Evolutionary conservation across 2,113 vertebrate genomes (phyloP), one percentile per base, ranked within the genome.

Genomic region (Scomber colias): DNA sequence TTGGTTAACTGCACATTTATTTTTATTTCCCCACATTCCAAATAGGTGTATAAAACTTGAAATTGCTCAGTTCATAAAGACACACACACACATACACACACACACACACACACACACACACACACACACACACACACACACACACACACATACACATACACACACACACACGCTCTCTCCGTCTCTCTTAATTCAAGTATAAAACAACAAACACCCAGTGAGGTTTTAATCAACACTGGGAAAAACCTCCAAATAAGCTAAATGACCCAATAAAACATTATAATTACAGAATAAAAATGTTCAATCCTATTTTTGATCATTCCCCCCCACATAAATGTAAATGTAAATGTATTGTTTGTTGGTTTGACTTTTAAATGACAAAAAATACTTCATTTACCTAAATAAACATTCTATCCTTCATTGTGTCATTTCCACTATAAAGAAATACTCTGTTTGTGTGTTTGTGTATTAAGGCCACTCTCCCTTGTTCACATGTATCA

Each of bases 41-140:
- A 67, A 56, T 62, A 66, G 75, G 66, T 77, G 79, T 62, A 78
- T 83, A 85, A 83, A 88, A 91, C 67, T 67, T 53, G 30, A 76
- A 86, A 90, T 81, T 81, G 78, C 81, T 73, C 19, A 46, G 49
- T 81, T 83, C 81, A 82, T 89, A 85, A 90, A 90, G 68, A 84
- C 60, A 73, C 75, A 67, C 44, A 60, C 65, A 71, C 79, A 57
- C 79, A 54, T 40, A 27, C 24, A 27, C 24, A 27, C 24, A 27
- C 24, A 27, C 24, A 27, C 24, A 27, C 24, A 24, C 24, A 24
- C 24, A 24, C 24, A 24, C 24, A 24, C 24, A 24, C 24, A 24
- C 24, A 24, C 24, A 24, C 24, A 24, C 24, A 24, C 24, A 24
- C 24, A 24, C 24, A 24, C 24, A 24, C 24, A 24, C 24, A 24